Conservation (phyloP, 2,113 vertebrate species). For the Hylia prasina region DNA sequence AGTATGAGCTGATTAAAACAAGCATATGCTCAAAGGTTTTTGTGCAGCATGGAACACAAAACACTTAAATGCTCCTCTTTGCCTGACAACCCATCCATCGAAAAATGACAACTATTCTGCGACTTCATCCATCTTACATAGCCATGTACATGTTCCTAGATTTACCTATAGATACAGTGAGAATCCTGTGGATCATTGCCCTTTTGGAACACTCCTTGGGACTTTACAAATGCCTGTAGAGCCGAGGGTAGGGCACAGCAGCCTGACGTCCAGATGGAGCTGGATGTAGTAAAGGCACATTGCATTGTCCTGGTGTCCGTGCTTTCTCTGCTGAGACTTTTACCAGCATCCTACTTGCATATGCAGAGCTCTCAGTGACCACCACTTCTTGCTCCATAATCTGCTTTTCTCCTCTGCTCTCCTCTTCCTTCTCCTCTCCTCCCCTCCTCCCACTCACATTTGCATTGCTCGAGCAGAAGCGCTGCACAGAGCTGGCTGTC, state of each 20-base stretch:
- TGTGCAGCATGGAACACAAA: not conserved
- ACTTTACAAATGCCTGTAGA: not conserved
- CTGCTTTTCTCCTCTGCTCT: not conserved
- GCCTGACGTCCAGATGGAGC: not conserved
- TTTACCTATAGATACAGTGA: not conserved
- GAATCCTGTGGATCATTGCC: not conserved
- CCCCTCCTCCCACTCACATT: not conserved
- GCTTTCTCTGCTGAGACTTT: not conserved
- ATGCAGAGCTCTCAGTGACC: not conserved
- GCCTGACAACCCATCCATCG: not conserved
- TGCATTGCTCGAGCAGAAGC: not conserved
- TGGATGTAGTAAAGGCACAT: not conserved
- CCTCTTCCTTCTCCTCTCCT: not conserved
- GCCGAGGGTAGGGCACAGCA: not conserved
- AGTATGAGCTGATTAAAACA: not conserved
- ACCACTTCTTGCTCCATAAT: not conserved
- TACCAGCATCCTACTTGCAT: not conserved
- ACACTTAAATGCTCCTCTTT: not conserved
- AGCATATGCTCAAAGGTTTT: not conserved
- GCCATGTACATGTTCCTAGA: not conserved
- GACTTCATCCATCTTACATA: not conserved
- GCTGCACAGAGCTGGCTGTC: not conserved
- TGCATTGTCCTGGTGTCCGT: fast-evolving
- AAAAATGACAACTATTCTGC: not conserved
- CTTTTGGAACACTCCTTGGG: not conserved